These are phyloP conservation scores for Tauraco hartlaubi DNA, from an alignment of 2,797 vertebrate species.

Conservation along the genomic window DNA sequence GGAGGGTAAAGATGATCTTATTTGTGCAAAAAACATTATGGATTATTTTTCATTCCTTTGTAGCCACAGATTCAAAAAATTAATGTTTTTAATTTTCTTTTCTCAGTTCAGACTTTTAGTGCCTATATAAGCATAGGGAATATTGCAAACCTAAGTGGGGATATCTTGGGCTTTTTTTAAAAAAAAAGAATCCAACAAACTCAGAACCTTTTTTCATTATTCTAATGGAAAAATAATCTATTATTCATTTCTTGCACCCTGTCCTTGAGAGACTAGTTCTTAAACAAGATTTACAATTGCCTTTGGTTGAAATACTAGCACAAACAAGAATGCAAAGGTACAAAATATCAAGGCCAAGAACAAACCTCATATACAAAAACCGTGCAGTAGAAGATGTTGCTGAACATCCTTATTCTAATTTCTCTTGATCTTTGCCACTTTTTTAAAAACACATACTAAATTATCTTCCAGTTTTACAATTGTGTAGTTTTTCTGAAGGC, in stretches of 20 bases:
- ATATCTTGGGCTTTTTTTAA: background rate
- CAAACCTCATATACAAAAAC: background rate
- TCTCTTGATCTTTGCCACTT: background rate
- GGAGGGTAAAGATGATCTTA: background rate
- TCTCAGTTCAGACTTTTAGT: conserved; percentile 3
- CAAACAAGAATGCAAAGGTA: background rate
- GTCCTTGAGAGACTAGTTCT: background rate
- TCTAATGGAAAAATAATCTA: background rate
- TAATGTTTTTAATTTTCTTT: conserved; percentile 60
- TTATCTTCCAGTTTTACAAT: background rate
- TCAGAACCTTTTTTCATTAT: background rate
- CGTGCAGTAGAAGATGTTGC: background rate
- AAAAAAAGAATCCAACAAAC: background rate
- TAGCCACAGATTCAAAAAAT: background rate
- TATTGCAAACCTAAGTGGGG: background rate
- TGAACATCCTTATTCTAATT: background rate
- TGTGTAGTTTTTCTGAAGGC: background rate
- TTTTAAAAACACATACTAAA: background rate
- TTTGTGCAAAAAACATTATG: background rate
- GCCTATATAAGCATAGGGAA: background rate
- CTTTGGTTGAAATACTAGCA: background rate
- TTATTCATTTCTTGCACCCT: background rate
- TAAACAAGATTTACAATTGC: background rate
- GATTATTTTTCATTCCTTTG: conserved; percentile 1
- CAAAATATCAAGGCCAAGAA: background rate